phyloP scores from a whole-genome alignment of 2,888 invertebrate genomes.

The Drepana falcataria region DNA sequence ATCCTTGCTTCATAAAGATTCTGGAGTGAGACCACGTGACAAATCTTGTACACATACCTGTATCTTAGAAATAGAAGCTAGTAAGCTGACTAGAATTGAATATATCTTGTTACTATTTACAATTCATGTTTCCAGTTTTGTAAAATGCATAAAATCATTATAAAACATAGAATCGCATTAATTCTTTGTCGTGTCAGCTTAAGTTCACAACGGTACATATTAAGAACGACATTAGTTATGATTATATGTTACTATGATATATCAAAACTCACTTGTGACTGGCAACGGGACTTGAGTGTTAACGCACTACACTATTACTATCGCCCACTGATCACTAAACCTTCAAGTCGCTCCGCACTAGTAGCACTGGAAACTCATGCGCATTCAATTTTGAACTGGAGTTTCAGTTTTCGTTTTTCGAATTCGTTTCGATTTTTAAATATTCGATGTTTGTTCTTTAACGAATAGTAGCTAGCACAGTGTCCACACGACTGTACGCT shows the following conservation, averaged over 20 bases:
- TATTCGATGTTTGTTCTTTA: constrained; percentile 7
- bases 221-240: no score
- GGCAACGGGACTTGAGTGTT: constrained; percentile 59
- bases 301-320: constrained; percentile 28
- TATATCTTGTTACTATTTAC: no score
- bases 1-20: no score
- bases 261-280: constrained; percentile 50
- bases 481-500: constrained; percentile 41
- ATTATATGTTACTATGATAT: not conserved
- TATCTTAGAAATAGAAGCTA: no score
- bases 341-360: constrained; percentile 29
- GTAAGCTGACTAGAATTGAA: no score
- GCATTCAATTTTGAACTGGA: constrained; percentile 26
- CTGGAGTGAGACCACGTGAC: no score
- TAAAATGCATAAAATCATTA: no score
- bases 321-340: constrained; percentile 22
- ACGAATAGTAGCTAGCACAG: constrained; percentile 26
- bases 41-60: no score
- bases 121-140: no score
- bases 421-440: constrained; percentile 45
- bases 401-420: constrained; percentile 48
- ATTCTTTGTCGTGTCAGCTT: no score
- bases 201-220: not conserved
- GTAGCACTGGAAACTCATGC: constrained; percentile 21
- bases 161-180: no score